phyloP scores from a whole-genome alignment of 2,797 vertebrate species.

The Clarias laeviceps region DNA sequence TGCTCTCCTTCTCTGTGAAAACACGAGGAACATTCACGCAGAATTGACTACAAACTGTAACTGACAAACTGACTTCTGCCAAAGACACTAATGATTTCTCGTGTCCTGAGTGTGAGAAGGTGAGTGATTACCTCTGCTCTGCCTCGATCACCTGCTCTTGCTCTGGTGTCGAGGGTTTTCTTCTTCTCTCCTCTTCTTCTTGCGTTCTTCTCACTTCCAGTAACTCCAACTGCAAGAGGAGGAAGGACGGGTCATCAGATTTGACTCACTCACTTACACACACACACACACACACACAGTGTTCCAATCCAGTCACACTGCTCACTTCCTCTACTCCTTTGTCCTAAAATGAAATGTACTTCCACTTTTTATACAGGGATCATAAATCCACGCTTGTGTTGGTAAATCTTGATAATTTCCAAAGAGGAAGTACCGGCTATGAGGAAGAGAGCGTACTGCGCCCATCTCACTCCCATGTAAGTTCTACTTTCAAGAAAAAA shows the following conservation, averaged over 20 bases:
- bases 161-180: conserved; percentile 83
- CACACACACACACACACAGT: not conserved
- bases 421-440: not conserved
- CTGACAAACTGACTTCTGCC: not conserved
- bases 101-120: not conserved
- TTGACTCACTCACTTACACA: not conserved
- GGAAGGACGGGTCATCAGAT: not conserved
- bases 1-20: conserved; percentile 83
- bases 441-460: not conserved
- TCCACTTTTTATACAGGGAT: too few species aligned
- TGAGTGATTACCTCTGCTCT: conserved; percentile 80
- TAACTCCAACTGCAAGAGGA: conserved; percentile 83
- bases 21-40: not conserved
- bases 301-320: not conserved
- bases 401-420: not conserved
- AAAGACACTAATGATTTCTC: too few species aligned
- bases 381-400: too few species aligned
- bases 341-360: not conserved
- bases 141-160: conserved; percentile 76
- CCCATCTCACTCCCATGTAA: not conserved
- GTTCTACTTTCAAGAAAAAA: conserved; percentile 22
- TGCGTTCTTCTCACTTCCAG: conserved; percentile 92
- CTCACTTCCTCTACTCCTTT: not conserved
- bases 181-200: conserved; percentile 90
- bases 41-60: not conserved